Evolutionary conservation across 2,888 invertebrate genomes (phyloP).

Genomic region (Catocala nupta): DNA sequence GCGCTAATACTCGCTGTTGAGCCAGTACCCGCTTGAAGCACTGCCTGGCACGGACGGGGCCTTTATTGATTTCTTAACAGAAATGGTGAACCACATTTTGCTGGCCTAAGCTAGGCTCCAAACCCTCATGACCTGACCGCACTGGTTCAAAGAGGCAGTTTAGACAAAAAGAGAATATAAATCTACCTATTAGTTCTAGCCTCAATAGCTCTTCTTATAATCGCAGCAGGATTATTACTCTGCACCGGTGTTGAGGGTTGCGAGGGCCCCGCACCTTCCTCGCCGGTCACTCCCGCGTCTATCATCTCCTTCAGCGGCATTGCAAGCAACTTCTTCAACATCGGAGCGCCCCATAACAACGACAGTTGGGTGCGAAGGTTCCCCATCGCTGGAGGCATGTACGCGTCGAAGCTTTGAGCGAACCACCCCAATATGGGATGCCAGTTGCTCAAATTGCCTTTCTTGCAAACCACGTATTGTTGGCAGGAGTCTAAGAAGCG

Average conservation of each 20-base stretch:
- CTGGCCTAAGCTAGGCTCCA: no score
- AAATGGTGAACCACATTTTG: no score
- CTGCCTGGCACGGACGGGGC: no score
- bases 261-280: slow-evolving; percentile 86
- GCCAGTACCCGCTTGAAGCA: no score
- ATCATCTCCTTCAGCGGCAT: slow-evolving; percentile 84
- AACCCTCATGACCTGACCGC: no score
- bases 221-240: slow-evolving; percentile 78
- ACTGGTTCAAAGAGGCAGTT: no score
- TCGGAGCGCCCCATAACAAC: slow-evolving; percentile 89
- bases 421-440: slow-evolving; percentile 99
- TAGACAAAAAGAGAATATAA: not conserved
- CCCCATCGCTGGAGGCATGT: slow-evolving; percentile 91
- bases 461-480: slow-evolving; percentile 96
- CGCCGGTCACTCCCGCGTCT: slow-evolving; percentile 77
- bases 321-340: slow-evolving; percentile 77
- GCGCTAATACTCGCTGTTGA: no score
- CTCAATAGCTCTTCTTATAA: slow-evolving; percentile 82
- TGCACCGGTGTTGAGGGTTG: slow-evolving; percentile 82
- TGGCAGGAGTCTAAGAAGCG: slow-evolving; percentile 96
- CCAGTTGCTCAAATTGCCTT: slow-evolving; percentile 98
- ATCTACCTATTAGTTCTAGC: slow-evolving; percentile 86
- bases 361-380: slow-evolving; percentile 90
- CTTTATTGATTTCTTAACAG: no score
- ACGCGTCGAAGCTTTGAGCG: slow-evolving; percentile 90